Percentiles rank a stretch among this genome's conserved stretches.
Conservation (phyloP, 2,113 vertebrate species). For the Bettongia penicillata region DNA sequence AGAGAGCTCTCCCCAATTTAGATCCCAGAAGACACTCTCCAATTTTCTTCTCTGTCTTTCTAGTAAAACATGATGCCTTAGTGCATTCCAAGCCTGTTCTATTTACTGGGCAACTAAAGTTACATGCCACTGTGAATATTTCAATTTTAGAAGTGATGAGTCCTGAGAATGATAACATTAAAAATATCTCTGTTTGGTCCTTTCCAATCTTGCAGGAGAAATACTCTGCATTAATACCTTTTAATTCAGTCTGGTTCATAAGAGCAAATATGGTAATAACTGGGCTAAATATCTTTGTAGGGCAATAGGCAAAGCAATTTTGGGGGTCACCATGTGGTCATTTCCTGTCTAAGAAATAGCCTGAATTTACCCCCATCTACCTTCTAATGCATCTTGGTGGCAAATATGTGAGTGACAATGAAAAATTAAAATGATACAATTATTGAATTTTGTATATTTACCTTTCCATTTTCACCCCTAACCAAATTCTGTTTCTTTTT, state of each 20-base stretch:
- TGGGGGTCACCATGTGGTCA: constrained; percentile 76
- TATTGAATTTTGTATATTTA: neutral
- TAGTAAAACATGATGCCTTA: neutral
- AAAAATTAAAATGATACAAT: neutral
- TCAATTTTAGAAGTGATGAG: constrained; percentile 83
- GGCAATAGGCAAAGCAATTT: constrained; percentile 79
- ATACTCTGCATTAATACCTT: constrained; percentile 84
- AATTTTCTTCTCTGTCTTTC: neutral
- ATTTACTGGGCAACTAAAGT: constrained; percentile 72
- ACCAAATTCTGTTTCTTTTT: neutral
- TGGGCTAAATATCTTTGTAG: constrained; percentile 82
- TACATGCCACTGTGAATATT: constrained; percentile 80
- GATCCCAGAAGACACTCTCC: neutral
- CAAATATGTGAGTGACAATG: constrained; percentile 4
- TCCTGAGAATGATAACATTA: constrained; percentile 86
- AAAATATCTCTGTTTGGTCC: constrained; percentile 88
- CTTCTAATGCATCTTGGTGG: constrained; percentile 63
- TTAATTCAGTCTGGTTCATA: constrained; percentile 81
- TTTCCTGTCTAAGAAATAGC: constrained; percentile 74
- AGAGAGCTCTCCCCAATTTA: constrained; percentile 7
- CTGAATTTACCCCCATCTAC: constrained; percentile 53
- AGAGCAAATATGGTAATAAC: constrained; percentile 85
- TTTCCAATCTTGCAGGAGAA: constrained; percentile 86
- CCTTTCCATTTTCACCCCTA: neutral
- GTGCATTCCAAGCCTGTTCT: constrained; percentile 51